A percentile compares a stretch with the other conserved stretches of the same genome.
phyloP scores from a whole-genome alignment of 2,888 invertebrate genomes.

The Xylota sylvarum region DNA sequence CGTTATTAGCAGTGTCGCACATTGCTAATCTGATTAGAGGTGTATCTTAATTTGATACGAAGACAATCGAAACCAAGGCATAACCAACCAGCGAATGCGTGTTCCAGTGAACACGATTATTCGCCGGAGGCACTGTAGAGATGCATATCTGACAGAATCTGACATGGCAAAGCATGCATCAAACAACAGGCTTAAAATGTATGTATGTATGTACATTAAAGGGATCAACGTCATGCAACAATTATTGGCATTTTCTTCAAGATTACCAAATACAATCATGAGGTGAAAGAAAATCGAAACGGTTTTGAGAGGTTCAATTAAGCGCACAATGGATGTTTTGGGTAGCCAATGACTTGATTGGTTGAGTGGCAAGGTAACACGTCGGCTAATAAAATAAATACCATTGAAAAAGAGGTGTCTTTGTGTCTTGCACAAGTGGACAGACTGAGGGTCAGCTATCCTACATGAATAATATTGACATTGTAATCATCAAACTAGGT shows the following conservation, averaged over 20 bases:
- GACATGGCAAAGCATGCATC: slow-evolving; percentile 39
- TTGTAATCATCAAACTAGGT: too few species aligned
- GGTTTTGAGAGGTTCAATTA: slow-evolving; percentile 58
- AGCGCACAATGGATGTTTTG: slow-evolving; percentile 31
- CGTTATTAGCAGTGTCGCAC: slow-evolving; percentile 43
- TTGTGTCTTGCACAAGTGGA: background rate
- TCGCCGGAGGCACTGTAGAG: slow-evolving; percentile 13
- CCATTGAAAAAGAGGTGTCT: slow-evolving; percentile 1
- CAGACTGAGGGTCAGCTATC: background rate
- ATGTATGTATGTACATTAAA: too few species aligned
- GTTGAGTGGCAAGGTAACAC: slow-evolving; percentile 15
- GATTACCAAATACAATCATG: slow-evolving; percentile 51
- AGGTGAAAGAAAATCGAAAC: slow-evolving; percentile 34
- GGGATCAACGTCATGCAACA: slow-evolving; percentile 42
- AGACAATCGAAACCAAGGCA: slow-evolving; percentile 42
- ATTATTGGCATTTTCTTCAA: slow-evolving; percentile 36
- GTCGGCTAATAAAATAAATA: slow-evolving; percentile 5
- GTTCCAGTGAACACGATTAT: slow-evolving; percentile 52
- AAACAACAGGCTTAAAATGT: slow-evolving; percentile 31
- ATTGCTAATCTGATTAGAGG: slow-evolving; percentile 63
- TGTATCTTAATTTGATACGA: slow-evolving; percentile 47
- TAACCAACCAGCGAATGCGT: slow-evolving; percentile 6
- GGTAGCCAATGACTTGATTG: background rate
- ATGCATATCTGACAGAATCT: slow-evolving; percentile 51
- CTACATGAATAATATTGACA: too few species aligned